Evolutionary conservation across 2,797 vertebrate species (phyloP), one percentile per base, ranked within the genome.

Genomic region (Okamejei kenojei): DNA sequence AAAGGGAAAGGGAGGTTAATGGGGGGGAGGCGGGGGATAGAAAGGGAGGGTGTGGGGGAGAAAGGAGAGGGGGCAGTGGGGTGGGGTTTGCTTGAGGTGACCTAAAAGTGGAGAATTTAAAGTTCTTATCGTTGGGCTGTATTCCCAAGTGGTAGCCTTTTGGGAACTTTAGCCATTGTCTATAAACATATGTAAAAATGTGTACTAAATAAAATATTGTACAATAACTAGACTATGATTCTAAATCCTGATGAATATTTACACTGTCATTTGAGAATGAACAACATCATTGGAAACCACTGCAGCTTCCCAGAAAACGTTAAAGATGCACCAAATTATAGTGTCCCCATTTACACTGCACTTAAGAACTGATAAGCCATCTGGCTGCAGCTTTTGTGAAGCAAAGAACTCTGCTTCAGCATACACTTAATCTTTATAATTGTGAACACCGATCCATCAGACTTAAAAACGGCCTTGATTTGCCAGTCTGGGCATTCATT

Each of bases 341-440:
- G 7, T 23, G n/a, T 88, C 84, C 17, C n/a, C 63, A 88, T 21
- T 65, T 65, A 32, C 61, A 38, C 54, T 90, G 73, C 63, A 73
- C 84, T 26, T 93, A 35, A 17, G 65, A 21, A 35, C 71, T 81
- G 7, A 58, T 29, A 86, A 94, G 79, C 23, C 93, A 93, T 94
- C 94, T 94, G 76, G 74, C 58, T 93, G 90, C 93, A 58, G 11
- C 93, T 93, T 94, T 68, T 93, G 84, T 94, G 93, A 94, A 95
- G 94, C 93, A 93, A 94, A 95, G 94, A 93, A 93, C 94, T 71
- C 94, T 93, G 90, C 58, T 94, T 92, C 80, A 93, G 23, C 45
- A 94, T 35, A 82, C 94, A 13, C 63, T 94, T 95, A 95, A 94
- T 95, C 84, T 93, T 93, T 93, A 23, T 95, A 93, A 95, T 94